Percentiles rank a stretch among this genome's conserved stretches.
These are phyloP conservation scores for Orthonevra nobilis DNA, from an alignment of 2,888 invertebrate species.

Conservation along the genomic window DNA sequence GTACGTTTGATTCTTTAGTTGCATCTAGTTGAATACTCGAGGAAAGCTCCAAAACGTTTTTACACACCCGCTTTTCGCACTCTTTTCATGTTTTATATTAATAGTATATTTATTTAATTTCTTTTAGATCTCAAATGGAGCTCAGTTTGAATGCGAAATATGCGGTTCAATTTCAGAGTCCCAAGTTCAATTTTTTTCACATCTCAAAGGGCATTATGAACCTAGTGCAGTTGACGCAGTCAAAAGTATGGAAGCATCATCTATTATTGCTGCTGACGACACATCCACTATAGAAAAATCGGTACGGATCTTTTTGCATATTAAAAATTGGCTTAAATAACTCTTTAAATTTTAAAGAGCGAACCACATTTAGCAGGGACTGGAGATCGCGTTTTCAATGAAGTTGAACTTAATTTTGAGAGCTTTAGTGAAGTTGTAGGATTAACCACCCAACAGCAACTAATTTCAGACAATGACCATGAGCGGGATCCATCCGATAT, in stretches of 20 bases:
- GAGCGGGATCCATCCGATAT: slow-evolving; percentile 56
- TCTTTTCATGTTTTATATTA: too few species aligned
- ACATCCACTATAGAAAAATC: slow-evolving; percentile 29
- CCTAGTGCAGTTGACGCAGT: slow-evolving; percentile 77
- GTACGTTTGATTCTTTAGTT: too few species aligned
- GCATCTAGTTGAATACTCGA: too few species aligned
- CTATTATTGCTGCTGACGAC: neutral
- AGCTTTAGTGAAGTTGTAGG: slow-evolving; percentile 72
- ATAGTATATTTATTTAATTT: too few species aligned
- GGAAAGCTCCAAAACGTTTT: too few species aligned
- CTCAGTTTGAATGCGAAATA: slow-evolving; percentile 84
- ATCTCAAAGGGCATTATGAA: slow-evolving; percentile 91
- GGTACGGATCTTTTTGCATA: slow-evolving; percentile 8
- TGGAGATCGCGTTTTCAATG: slow-evolving; percentile 75
- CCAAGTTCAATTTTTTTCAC: slow-evolving; percentile 92
- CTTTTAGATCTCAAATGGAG: slow-evolving; percentile 38
- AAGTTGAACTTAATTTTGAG: slow-evolving; percentile 77
- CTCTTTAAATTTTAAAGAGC: slow-evolving; percentile 16
- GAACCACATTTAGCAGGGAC: neutral
- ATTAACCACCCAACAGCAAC: slow-evolving; percentile 39
- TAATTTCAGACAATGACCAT: slow-evolving; percentile 59
- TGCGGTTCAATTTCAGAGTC: slow-evolving; percentile 88
- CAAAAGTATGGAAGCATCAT: slow-evolving; percentile 21
- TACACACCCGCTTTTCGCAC: too few species aligned
- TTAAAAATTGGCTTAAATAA: too few species aligned